Evolutionary conservation across 2,888 invertebrate genomes (phyloP).

Genomic region (Eupithecia vulgata): DNA sequence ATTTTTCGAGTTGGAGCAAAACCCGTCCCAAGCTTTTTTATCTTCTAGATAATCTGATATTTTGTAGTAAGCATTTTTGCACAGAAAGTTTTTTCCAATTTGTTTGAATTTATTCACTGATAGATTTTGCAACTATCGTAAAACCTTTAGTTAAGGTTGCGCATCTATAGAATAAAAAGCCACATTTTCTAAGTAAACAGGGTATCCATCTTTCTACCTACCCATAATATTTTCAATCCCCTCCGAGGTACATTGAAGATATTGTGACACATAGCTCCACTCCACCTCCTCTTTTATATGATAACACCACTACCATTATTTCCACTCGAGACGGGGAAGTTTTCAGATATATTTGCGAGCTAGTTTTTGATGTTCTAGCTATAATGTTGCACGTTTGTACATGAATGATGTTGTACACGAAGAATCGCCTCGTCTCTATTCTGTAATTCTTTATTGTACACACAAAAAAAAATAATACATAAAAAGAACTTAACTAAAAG

Average conservation of each 20-base stretch:
- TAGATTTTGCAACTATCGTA: too few relatives aligned
- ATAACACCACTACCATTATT: background rate
- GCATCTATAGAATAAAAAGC: background rate
- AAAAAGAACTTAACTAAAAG: too few relatives aligned
- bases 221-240: conserved; percentile 9
- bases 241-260: background rate
- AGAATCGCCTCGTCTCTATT: background rate
- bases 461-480: too few relatives aligned
- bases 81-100: too few relatives aligned
- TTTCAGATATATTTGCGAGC: conserved; percentile 6
- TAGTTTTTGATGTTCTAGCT: background rate
- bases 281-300: conserved; percentile 11
- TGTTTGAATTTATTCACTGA: too few relatives aligned
- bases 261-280: conserved; percentile 13
- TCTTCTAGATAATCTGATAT: too few relatives aligned
- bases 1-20: too few relatives aligned
- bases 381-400: background rate
- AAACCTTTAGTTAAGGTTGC: background rate
- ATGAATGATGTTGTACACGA: background rate
- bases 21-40: too few relatives aligned
- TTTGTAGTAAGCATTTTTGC: too few relatives aligned
- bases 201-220: background rate
- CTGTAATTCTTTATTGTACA: too few relatives aligned
- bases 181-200: background rate
- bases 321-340: conserved; percentile 3